phyloP scores from a whole-genome alignment of 2,888 invertebrate species.

The Scaptodrosophila latifasciaeformis region DNA sequence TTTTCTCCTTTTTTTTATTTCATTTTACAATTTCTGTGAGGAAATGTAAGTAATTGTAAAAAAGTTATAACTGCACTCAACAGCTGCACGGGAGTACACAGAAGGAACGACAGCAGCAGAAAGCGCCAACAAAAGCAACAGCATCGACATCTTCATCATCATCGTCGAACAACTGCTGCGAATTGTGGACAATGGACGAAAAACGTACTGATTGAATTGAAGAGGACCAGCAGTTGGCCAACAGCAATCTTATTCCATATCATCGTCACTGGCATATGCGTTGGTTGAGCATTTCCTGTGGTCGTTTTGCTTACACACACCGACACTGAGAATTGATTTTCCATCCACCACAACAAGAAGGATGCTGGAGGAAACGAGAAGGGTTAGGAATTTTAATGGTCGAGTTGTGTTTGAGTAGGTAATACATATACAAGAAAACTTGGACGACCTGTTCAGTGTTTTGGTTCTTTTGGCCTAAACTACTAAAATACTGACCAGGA shows the following conservation, averaged over 20 bases:
- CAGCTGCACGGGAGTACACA: slow-evolving; percentile 17
- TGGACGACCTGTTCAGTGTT: too few species aligned
- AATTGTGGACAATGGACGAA: background rate
- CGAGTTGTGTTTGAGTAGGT: too few species aligned
- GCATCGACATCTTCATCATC: too few species aligned
- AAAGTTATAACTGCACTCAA: slow-evolving; percentile 35
- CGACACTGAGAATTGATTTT: slow-evolving; percentile 54
- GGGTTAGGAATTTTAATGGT: too few species aligned
- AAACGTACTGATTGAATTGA: slow-evolving; percentile 1
- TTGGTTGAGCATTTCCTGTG: background rate
- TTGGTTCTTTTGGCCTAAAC: too few species aligned
- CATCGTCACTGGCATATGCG: too few species aligned
- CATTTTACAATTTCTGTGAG: slow-evolving; percentile 6
- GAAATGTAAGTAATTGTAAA: slow-evolving; percentile 31
- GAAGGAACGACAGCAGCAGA: slow-evolving; percentile 25
- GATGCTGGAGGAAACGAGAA: too few species aligned
- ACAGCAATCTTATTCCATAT: too few species aligned
- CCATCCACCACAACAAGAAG: slow-evolving; percentile 28
- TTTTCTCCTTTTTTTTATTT: background rate
- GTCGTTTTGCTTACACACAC: slow-evolving; percentile 10
- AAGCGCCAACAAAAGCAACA: too few species aligned
- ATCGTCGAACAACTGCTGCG: too few species aligned
- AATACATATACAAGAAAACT: too few species aligned
- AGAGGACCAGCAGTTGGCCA: background rate
- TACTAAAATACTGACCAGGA: too few species aligned